These are phyloP conservation scores for Liparis tanakae DNA, from an alignment of 2,797 vertebrate genomes.

Conservation along the genomic window DNA sequence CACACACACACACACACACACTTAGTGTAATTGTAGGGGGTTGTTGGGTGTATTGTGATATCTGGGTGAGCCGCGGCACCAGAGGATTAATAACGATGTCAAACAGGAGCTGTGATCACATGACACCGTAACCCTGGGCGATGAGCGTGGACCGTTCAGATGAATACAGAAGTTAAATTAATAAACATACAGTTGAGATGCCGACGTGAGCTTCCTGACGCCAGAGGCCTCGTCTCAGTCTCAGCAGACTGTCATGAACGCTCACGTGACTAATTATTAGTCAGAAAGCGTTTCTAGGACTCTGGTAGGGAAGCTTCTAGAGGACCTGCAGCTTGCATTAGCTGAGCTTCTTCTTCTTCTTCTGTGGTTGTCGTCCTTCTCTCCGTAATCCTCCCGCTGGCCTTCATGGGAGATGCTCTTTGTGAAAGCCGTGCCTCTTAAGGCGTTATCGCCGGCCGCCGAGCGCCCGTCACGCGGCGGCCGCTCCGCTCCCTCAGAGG, in stretches of 20 bases:
- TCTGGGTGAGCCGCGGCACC: conserved; percentile 63
- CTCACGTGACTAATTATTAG: conserved; percentile 77
- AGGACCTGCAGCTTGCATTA: conserved; percentile 62
- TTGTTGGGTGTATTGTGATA: conserved; percentile 77
- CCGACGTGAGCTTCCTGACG: conserved; percentile 50
- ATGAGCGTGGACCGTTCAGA: too few species aligned
- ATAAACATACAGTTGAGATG: conserved; percentile 55
- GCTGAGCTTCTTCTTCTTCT: conserved; percentile 64
- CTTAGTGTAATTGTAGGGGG: conserved; percentile 78
- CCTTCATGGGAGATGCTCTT: conserved; percentile 69
- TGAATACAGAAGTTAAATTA: background rate
- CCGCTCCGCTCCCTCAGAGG: too few species aligned
- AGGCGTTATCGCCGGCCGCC: conserved; percentile 58
- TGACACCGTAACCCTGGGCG: background rate
- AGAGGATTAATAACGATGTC: conserved; percentile 78
- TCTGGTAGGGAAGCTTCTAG: conserved; percentile 65
- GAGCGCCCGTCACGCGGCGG: too few species aligned
- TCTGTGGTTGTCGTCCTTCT: conserved; percentile 74
- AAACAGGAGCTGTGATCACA: conserved; percentile 59
- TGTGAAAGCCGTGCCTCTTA: conserved; percentile 67
- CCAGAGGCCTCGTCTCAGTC: conserved; percentile 37
- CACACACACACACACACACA: conserved; percentile 18
- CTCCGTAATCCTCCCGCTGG: conserved; percentile 71
- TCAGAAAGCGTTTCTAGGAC: conserved; percentile 58
- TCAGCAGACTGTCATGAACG: conserved; percentile 59